Evolutionary conservation across 2,888 invertebrate genomes (phyloP), one percentile per base, ranked within the genome.

Genomic region (Cerastis leucographa): DNA sequence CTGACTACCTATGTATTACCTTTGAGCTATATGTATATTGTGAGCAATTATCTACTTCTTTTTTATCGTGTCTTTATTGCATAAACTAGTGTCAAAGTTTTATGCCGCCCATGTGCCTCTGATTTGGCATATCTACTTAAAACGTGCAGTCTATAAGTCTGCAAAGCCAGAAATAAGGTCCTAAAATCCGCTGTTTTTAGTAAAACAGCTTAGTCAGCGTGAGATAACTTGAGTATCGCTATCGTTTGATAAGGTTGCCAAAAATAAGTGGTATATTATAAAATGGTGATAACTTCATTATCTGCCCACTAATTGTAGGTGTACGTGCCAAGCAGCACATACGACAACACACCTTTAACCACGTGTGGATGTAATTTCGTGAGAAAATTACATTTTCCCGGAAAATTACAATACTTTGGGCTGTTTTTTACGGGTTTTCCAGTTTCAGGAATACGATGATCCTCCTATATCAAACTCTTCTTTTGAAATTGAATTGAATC

Each of bases 281-380:
- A 81, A 83, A 76, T 68, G 49, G 64, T 29, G 78, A 87, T 81
- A 73, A 84, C 54, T 77, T 78, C 22, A 74, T 80, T 83, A 89
- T 88, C 87, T 72, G 35, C 3, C 1, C 54, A 74, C 73, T 77
- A 80, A 84, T 78, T 79, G 84, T 77, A 62, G 46, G 85, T 56
- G 44, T 88, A 88, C 88, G 88, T 88, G 88, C 86, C 61, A 17
- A 14, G 17, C 1, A 59, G 81, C 88, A 88, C 88, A 89, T 89
- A 88, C 62, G 40, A 49, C 59, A 11, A 2, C 40, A 49, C 72
- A 84, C 66, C 71, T 73, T 71, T 19, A 2, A 11, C 2, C 22
- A 73, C 74, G 61, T 56, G 46, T 3, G n/a, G 59, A 42, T 35
- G 22, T 12, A 2, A 46, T 29, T 65, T 59, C 29, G 44, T n/a